These are phyloP conservation scores for Phallusia fumigata DNA, from an alignment of 23 tunicate species.

Conservation along the genomic window DNA sequence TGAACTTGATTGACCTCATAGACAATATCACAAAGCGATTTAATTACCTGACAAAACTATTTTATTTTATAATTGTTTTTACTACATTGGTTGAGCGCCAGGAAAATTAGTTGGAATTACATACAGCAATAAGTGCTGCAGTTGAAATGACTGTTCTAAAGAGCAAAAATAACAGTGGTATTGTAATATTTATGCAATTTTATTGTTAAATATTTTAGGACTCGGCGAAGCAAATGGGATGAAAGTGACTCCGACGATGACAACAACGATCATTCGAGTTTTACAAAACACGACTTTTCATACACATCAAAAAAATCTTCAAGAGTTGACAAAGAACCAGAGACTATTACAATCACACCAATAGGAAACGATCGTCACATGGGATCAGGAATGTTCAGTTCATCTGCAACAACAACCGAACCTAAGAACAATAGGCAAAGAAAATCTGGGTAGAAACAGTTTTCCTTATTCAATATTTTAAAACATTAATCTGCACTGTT, in stretches of 20 bases:
- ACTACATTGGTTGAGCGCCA: no score
- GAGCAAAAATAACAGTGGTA: not conserved
- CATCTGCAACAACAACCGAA: constrained; percentile 29
- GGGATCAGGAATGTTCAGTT: constrained; percentile 21
- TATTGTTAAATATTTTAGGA: constrained; percentile 9
- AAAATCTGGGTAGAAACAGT: constrained; percentile 17
- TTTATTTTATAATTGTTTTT: no score
- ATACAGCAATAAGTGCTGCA: no score
- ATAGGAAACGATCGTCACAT: constrained; percentile 39
- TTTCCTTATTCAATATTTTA: no score
- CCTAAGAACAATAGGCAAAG: constrained; percentile 50
- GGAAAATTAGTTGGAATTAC: no score
- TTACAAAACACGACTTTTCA: constrained; percentile 38
- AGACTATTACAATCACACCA: constrained; percentile 45
- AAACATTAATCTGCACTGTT: no score
- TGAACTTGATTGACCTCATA: no score
- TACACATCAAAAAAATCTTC: constrained; percentile 30
- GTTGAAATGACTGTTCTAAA: no score
- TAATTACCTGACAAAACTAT: no score
- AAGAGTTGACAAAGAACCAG: constrained; percentile 24
- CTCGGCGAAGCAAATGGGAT: constrained; percentile 28
- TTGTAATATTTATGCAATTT: not conserved
- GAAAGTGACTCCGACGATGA: constrained; percentile 55
- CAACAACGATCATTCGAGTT: constrained; percentile 24
- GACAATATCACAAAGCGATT: no score